Conservation (phyloP, 2,113 vertebrate genomes). For the Psittacus erithacus region DNA sequence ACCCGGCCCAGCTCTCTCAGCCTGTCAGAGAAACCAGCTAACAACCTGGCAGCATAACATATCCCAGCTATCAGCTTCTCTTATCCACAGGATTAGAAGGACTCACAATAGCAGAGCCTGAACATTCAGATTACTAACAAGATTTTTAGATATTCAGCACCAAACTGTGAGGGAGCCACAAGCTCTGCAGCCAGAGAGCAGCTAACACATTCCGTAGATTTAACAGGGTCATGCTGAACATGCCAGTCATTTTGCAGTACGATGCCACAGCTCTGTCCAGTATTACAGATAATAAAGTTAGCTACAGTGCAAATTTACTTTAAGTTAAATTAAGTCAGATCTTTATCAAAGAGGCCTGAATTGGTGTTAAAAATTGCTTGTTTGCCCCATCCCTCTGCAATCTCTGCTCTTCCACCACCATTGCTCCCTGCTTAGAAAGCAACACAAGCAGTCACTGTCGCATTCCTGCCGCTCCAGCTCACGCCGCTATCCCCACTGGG, state of each 20-base stretch:
- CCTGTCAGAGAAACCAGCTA: background rate
- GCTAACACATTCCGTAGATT: background rate
- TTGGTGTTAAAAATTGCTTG: background rate
- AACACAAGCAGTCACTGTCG: background rate
- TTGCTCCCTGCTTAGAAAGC: background rate
- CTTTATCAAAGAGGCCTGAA: background rate
- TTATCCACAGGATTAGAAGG: background rate
- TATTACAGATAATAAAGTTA: background rate
- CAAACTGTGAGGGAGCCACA: background rate
- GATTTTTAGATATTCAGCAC: background rate
- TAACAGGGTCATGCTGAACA: background rate
- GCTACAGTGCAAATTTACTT: background rate
- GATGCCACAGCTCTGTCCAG: background rate
- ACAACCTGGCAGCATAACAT: background rate
- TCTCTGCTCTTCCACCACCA: background rate
- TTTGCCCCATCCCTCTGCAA: background rate
- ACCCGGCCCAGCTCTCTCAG: background rate
- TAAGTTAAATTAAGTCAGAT: constrained; percentile 7
- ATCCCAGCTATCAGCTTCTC: background rate
- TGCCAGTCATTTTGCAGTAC: background rate
- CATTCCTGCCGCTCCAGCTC: background rate
- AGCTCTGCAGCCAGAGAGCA: background rate
- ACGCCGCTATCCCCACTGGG: background rate
- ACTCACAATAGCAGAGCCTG: background rate
- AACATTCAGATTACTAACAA: background rate